phyloP scores from a whole-genome alignment of 2,113 vertebrate genomes.

The Malurus elegans region DNA sequence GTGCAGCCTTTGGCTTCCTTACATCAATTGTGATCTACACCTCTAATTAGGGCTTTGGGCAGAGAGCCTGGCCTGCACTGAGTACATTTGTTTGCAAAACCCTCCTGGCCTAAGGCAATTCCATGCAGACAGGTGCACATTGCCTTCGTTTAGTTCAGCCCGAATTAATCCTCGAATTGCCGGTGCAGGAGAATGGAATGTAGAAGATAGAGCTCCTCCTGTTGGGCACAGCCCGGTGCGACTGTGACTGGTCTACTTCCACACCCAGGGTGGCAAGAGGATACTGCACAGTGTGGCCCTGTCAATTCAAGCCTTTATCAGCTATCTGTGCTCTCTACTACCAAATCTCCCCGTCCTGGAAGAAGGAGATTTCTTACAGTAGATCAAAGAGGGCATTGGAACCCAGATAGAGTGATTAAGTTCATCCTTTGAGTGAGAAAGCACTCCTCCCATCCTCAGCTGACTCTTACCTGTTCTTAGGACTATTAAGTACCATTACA shows the following conservation, averaged over 20 bases:
- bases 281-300: neutral
- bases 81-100: neutral
- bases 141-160: neutral
- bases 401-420: neutral
- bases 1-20: neutral
- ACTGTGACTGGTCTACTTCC: neutral
- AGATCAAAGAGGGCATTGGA: neutral
- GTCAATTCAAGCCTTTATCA: neutral
- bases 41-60: neutral
- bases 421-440: neutral
- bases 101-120: neutral
- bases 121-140: neutral
- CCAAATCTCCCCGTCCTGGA: neutral
- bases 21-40: neutral
- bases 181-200: neutral
- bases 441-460: accelerated
- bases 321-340: neutral
- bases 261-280: neutral
- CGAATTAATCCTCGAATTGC: neutral
- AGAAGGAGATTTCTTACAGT: neutral
- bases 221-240: accelerated
- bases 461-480: neutral
- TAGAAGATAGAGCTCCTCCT: neutral
- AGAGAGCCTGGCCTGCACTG: neutral
- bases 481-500: neutral